Evolutionary conservation across 1,140 invertebrate species (phyloP).

Genomic region (Drosophila busckii): DNA sequence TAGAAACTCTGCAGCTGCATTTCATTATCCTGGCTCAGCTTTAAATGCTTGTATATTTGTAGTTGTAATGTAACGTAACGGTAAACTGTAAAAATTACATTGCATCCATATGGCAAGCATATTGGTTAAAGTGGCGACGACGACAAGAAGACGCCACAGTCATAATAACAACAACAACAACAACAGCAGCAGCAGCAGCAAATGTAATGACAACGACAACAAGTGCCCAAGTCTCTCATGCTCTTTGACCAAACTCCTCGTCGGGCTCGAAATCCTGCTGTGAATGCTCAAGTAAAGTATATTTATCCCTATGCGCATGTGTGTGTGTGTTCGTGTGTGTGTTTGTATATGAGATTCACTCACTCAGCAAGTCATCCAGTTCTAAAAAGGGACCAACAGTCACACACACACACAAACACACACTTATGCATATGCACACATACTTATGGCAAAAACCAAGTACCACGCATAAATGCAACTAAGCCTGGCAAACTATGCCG

Average conservation of each 20-base stretch:
- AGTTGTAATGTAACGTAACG: conserved; percentile 26
- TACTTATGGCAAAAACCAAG: conserved; percentile 30
- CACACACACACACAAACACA: conserved; percentile 12
- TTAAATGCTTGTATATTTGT: conserved; percentile 11
- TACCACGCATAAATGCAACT: conserved; percentile 46
- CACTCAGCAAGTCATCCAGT: conserved; percentile 31
- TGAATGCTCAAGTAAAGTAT: conserved; percentile 19
- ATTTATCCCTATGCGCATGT: conserved; percentile 11
- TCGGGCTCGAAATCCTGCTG: conserved; percentile 48
- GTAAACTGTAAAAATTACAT: conserved; percentile 33
- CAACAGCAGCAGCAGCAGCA: not conserved
- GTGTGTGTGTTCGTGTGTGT: not conserved
- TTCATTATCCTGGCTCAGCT: conserved; percentile 13
- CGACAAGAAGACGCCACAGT: conserved; percentile 32
- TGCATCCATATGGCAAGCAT: conserved; percentile 68
- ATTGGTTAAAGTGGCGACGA: conserved; percentile 52
- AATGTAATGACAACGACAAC: conserved; percentile 37
- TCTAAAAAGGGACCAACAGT: conserved; percentile 47
- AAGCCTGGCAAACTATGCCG: conserved; percentile 49
- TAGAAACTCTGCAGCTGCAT: conserved; percentile 8
- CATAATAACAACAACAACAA: conserved; percentile 8
- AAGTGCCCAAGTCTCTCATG: conserved; percentile 47
- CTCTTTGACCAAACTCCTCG: conserved; percentile 13
- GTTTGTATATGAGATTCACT: conserved; percentile 34
- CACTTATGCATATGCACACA: conserved; percentile 3